phyloP scores from a whole-genome alignment of 2,797 vertebrate genomes.

The Siniperca obscura region DNA sequence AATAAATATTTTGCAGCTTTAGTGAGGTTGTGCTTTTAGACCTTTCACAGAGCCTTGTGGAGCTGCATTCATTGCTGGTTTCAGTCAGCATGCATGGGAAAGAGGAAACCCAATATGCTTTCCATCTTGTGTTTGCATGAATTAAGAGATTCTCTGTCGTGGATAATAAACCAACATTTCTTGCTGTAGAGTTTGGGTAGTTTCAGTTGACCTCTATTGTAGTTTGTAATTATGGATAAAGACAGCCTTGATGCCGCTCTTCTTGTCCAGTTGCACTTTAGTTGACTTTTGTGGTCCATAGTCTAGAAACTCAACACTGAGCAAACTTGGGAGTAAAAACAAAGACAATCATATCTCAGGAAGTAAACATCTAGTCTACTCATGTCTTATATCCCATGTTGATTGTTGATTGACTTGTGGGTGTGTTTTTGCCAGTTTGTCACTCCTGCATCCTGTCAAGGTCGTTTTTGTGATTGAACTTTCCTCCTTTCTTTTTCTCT shows the following conservation, averaged over 20 bases:
- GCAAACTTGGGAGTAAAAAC: conserved; percentile 21
- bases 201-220: conserved; percentile 69
- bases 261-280: conserved; percentile 68
- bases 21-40: conserved; percentile 26
- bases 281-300: conserved; percentile 69
- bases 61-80: conserved; percentile 33
- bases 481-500: conserved; percentile 33
- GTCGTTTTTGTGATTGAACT: conserved; percentile 46
- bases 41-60: conserved; percentile 1
- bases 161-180: conserved; percentile 68
- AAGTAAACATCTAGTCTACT: conserved; percentile 20
- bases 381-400: conserved; percentile 2
- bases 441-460: conserved; percentile 47
- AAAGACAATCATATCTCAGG: conserved; percentile 39
- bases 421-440: conserved; percentile 27
- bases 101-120: conserved; percentile 48
- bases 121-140: conserved; percentile 54
- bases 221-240: conserved; percentile 83
- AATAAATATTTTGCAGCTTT: conserved; percentile 31
- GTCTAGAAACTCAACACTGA: conserved; percentile 44
- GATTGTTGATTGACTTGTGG: conserved; percentile 30
- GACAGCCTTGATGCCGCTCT: conserved; percentile 61
- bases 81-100: conserved; percentile 50
- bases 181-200: conserved; percentile 48
- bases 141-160: conserved; percentile 50